A percentile compares a stretch with the other conserved stretches of the same genome.
Evolutionary conservation across 2,113 vertebrate genomes (phyloP).

Genomic region (Leucopternis melanops): DNA sequence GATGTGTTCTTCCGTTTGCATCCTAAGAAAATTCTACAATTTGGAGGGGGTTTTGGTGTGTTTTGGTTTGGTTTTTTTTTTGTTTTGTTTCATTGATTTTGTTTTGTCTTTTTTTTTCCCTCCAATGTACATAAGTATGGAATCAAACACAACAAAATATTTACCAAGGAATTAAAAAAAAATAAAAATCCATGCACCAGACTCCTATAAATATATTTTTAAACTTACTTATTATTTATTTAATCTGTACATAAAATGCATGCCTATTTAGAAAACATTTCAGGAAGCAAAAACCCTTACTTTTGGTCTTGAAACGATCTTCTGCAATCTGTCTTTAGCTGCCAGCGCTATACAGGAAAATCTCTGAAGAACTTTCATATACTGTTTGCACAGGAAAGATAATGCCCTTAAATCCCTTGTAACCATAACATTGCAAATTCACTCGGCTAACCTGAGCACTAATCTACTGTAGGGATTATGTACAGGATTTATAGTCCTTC

Average conservation of each 20-base stretch:
- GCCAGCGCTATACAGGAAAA: background rate
- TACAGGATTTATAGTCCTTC: background rate
- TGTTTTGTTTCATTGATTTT: background rate
- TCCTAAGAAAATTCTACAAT: background rate
- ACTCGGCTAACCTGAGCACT: slow-evolving; percentile 15
- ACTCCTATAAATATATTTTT: background rate
- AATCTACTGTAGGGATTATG: background rate
- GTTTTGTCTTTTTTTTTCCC: background rate
- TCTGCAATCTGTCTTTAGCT: background rate
- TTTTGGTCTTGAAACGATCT: background rate
- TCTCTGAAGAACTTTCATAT: background rate
- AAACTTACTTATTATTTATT: background rate
- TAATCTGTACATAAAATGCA: background rate
- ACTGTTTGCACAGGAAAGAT: slow-evolving; percentile 32
- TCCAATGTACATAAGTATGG: background rate
- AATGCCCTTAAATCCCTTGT: slow-evolving; percentile 42
- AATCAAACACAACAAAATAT: background rate
- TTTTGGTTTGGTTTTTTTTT: background rate
- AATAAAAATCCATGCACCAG: background rate
- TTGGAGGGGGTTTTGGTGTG: background rate
- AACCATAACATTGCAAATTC: slow-evolving; percentile 43
- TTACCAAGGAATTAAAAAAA: background rate
- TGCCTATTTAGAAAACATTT: background rate
- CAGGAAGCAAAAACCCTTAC: background rate
- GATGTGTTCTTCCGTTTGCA: background rate